A percentile compares a stretch with the other conserved stretches of the same genome.
Conservation (phyloP, 2,797 vertebrate species). For the Pangasius djambal region DNA sequence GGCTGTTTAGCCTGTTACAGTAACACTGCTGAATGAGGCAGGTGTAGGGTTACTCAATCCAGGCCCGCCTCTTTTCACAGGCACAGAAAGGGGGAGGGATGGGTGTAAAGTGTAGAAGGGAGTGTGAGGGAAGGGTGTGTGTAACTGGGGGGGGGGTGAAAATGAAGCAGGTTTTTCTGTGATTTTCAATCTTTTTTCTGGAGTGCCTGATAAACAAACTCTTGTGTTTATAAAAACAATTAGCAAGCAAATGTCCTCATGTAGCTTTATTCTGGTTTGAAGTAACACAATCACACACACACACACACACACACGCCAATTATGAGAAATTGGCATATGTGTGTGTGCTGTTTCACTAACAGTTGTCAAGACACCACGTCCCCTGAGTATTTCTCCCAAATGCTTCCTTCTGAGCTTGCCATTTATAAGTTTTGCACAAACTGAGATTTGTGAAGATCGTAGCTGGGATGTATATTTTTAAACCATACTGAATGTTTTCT, state of each 20-base stretch:
- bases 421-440: neutral
- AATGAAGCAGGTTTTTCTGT: neutral
- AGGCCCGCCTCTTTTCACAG: constrained; percentile 76
- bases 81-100: constrained; percentile 45
- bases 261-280: neutral
- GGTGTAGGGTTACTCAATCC: constrained; percentile 90
- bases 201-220: neutral
- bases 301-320: neutral
- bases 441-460: neutral
- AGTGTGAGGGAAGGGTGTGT: neutral
- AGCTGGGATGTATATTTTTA: neutral
- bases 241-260: neutral
- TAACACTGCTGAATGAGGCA: constrained; percentile 78
- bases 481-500: neutral
- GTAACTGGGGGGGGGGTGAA: constrained; percentile 9
- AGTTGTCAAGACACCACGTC: constrained; percentile 18
- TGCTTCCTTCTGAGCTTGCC: neutral
- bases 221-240: neutral
- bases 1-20: constrained; percentile 88
- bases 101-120: neutral
- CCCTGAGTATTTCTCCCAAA: constrained; percentile 17
- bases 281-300: neutral
- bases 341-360: constrained; percentile 26
- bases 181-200: neutral
- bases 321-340: neutral